Conservation (phyloP, 1,140 invertebrate genomes). For the Pemphigus obesinymphae region DNA sequence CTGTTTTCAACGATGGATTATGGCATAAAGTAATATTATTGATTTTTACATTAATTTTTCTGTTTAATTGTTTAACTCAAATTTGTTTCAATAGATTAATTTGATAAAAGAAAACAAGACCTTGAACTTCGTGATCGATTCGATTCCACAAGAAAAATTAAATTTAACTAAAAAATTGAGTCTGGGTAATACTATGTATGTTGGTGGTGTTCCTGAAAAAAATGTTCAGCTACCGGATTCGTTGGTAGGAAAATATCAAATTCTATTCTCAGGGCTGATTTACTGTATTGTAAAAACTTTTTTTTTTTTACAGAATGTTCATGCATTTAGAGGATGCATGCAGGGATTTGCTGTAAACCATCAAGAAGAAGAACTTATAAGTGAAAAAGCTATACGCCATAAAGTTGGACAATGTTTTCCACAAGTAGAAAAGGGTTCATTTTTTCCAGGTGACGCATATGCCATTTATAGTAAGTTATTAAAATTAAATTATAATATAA, state of each 20-base stretch:
- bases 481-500: not conserved
- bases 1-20: constrained; percentile 69
- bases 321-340: constrained; percentile 79
- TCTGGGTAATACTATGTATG: constrained; percentile 66
- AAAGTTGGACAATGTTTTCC: constrained; percentile 83
- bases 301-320: constrained; percentile 59
- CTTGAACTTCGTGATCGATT: constrained; percentile 65
- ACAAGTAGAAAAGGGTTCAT: constrained; percentile 76
- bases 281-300: no score
- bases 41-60: no score
- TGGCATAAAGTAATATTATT: constrained; percentile 77
- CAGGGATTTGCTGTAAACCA: constrained; percentile 70
- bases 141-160: constrained; percentile 58
- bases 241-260: not conserved
- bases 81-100: constrained; percentile 53
- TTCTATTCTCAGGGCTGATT: not conserved
- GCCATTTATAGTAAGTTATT: constrained; percentile 68
- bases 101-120: constrained; percentile 60
- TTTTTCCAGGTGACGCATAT: constrained; percentile 77
- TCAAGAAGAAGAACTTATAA: constrained; percentile 67
- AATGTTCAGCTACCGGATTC: not conserved
- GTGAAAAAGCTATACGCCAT: constrained; percentile 59
- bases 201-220: constrained; percentile 67
- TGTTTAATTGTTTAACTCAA: no score
- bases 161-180: constrained; percentile 65